Evolutionary conservation across 2,113 vertebrate genomes (phyloP), one percentile per base, ranked within the genome.

Genomic region (Mionectes macconnelli): DNA sequence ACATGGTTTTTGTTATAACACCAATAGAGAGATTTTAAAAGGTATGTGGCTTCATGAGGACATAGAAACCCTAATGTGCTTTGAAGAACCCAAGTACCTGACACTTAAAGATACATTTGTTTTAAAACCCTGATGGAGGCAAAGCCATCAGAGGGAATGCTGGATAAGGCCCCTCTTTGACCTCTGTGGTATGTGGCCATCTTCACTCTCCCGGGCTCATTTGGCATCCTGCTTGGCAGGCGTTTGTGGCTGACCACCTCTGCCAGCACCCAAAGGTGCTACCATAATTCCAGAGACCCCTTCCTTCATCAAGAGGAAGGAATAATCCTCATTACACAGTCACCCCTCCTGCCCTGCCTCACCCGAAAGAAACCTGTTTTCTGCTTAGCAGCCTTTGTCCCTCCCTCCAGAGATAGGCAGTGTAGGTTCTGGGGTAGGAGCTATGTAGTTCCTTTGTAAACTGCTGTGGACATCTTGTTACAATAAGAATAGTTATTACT

Each of bases 401-500:
- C 31, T 92, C 16, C 12, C 35, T 69, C 55, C 17, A 0, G 16
- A 64, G 23, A 59, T 0, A 64, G 21, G 6, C 37, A 89, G 76
- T 42, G 52, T 89, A 66, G 84, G 53, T 84, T 87, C 62, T 52
- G 55, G 17, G 62, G 31, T 53, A 68, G 74, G 17, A 91, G 39
- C 13, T n/a, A 23, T 2, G 4, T 6, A 27, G 18, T 20, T 37
- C 6, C 42, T 83, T n/a, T 76, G 25, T 45, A 45, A 83, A 89
- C 21, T 23, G 4, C 42, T 67, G 17, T 0, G 0, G 68, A 60
- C 4, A 14, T 2, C 66, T 83, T 49, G 15, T 69, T 80, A 57
- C 60, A 77, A 33, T 35, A 60, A 10, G 67, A 93, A 85, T 74
- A 81, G 59, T 82, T 64, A 69, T 83, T 85, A 53, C 63, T 55